These are phyloP conservation scores for Latrodectus elegans DNA, from an alignment of 2,888 invertebrate species.

Conservation along the genomic window DNA sequence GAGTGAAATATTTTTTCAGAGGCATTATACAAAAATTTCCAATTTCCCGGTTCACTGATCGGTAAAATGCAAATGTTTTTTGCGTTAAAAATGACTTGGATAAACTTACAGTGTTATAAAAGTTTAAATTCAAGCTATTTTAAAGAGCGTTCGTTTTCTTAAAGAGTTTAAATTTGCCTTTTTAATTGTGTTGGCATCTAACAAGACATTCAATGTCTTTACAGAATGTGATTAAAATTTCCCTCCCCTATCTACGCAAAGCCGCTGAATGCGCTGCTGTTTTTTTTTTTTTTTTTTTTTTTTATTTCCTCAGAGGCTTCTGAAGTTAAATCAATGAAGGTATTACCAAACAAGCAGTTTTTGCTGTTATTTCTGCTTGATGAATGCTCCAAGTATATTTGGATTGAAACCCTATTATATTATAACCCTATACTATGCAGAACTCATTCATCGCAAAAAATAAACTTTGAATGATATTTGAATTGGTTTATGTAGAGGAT, in stretches of 20 bases:
- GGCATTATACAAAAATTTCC: slow-evolving; percentile 66
- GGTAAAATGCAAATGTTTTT: slow-evolving; percentile 62
- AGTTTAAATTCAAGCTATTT: slow-evolving; percentile 43
- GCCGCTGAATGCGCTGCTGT: too few species aligned
- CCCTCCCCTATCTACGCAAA: not conserved
- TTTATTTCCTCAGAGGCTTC: too few species aligned
- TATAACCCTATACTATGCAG: too few species aligned
- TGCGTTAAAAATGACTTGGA: slow-evolving; percentile 55
- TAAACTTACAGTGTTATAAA: slow-evolving; percentile 49
- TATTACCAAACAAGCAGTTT: too few species aligned
- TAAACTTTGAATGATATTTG: too few species aligned
- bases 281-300: too few species aligned
- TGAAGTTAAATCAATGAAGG: too few species aligned
- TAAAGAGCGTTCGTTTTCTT: slow-evolving; percentile 13
- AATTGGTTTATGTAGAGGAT: too few species aligned
- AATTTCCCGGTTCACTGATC: slow-evolving; percentile 62
- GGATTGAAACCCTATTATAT: too few species aligned
- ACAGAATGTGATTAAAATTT: not conserved
- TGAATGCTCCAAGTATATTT: too few species aligned
- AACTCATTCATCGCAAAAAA: too few species aligned
- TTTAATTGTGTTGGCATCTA: not conserved
- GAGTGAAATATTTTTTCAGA: slow-evolving; percentile 39
- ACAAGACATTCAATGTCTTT: not conserved
- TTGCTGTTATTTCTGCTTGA: too few species aligned
- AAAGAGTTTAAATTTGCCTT: not conserved